These are phyloP conservation scores for Halocaridina rubra DNA, from an alignment of 2,888 invertebrate genomes.

Conservation along the genomic window DNA sequence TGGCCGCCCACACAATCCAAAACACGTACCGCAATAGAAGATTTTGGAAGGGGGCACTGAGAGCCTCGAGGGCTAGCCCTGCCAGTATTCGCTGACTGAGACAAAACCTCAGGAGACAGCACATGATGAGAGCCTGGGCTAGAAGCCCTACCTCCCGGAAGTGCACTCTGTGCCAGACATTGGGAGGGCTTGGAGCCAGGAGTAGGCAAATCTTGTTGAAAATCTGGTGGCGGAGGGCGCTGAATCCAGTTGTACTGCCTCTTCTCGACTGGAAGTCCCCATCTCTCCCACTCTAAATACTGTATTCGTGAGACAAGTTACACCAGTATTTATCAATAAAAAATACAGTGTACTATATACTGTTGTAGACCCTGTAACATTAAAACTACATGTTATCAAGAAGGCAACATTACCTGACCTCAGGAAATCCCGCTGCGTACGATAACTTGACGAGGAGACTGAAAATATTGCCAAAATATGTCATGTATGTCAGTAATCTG, in stretches of 20 bases:
- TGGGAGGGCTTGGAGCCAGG: slow-evolving; percentile 37
- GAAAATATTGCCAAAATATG: slow-evolving; percentile 48
- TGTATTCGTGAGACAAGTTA: slow-evolving; percentile 62
- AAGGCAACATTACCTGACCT: slow-evolving; percentile 40
- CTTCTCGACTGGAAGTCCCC: slow-evolving; percentile 90
- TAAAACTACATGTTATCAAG: slow-evolving; percentile 37
- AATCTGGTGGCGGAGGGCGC: slow-evolving; percentile 91
- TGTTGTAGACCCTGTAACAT: slow-evolving; percentile 34
- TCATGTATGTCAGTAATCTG: slow-evolving; percentile 49
- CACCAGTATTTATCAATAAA: slow-evolving; percentile 31
- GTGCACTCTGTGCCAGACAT: slow-evolving; percentile 23
- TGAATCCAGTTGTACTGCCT: slow-evolving; percentile 94
- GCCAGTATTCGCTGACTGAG: slow-evolving; percentile 29
- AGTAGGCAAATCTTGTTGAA: slow-evolving; percentile 68
- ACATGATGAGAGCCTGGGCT: slow-evolving; percentile 48
- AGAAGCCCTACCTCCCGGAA: slow-evolving; percentile 39
- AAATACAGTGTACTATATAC: not conserved
- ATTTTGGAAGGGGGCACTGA: slow-evolving; percentile 30
- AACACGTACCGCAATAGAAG: slow-evolving; percentile 50
- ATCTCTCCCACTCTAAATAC: slow-evolving; percentile 69
- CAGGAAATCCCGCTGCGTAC: slow-evolving; percentile 34
- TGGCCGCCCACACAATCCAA: slow-evolving; percentile 43
- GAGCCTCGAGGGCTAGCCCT: slow-evolving; percentile 43
- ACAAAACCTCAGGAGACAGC: slow-evolving; percentile 30
- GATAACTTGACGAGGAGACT: slow-evolving; percentile 37